Base-by-base conservation (phyloP, 2,113 vertebrate genomes). In the Tachuris rubrigastra region DNA sequence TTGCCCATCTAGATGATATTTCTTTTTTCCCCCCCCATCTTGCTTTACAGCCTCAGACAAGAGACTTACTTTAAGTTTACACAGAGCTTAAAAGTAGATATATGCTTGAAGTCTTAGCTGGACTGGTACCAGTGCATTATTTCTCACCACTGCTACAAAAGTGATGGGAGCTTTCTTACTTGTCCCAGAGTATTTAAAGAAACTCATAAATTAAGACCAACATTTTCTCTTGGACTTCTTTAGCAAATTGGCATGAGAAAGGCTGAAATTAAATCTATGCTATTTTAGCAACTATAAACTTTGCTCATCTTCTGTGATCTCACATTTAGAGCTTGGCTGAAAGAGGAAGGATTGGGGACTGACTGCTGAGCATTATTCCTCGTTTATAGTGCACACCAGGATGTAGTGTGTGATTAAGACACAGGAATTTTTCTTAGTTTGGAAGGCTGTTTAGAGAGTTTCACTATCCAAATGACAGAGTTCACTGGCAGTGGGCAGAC, bases 371-470 rank as follows among this genome's bases (percentile, higher is more conserved):
- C 28, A 8, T 25, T 21, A 1, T 24, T 28, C n/a, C 3, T 10
- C 6, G 0, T 7, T 24, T 4, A 0, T 4, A 15, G 44, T 8
- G 42, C 28, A 27, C 55, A 39, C 19, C 23, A 22, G 35, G 44
- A 2, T 8, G 11, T 0, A 35, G 13, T 0, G 6, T 9, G 24
- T 17, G 28, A 6, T 5, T 18, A 37, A 62, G n/a, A 31, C 47
- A 24, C 27, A 3, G 56, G 49, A 10, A 6, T 68, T 60, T 69
- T 6, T 22, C 67, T 44, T 25, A 3, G 2, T 39, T 69, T 30
- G 37, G 12, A 33, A 35, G 44, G 66, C 23, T 79, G 7, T n/a
- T 89, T 72, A 11, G 8, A 73, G 42, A 58, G 10, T 30, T 81
- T 23, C 66, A 39, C 44, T 47, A n/a, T 31, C 35, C 65, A 28